These are phyloP conservation scores for Barypeithes pellucidus DNA, from an alignment of 2,888 invertebrate species.

Conservation along the genomic window DNA sequence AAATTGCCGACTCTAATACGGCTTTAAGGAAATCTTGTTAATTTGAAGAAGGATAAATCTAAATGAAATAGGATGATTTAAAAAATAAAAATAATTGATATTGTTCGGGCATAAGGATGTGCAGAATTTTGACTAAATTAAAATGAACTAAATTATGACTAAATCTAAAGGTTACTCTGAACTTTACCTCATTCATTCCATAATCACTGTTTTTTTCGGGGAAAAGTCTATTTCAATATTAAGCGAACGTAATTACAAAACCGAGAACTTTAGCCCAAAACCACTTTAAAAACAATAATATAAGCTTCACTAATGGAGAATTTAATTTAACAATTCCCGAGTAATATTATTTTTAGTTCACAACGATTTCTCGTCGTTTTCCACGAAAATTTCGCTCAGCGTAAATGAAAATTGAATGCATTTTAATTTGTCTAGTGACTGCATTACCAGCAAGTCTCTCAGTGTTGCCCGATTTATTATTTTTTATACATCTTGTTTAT, in stretches of 20 bases:
- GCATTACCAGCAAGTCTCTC: background rate
- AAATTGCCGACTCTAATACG: too few species aligned
- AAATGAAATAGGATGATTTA: too few species aligned
- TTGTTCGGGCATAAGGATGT: too few species aligned
- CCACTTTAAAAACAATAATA: constrained; percentile 19
- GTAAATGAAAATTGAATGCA: background rate
- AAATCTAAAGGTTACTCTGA: background rate
- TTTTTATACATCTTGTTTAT: too few species aligned
- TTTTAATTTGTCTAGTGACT: background rate
- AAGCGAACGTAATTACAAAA: constrained; percentile 17
- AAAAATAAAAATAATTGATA: too few species aligned
- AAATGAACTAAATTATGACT: too few species aligned
- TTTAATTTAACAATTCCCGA: constrained; percentile 14
- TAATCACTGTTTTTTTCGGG: background rate
- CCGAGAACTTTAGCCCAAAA: constrained; percentile 6
- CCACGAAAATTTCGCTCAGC: constrained; percentile 1
- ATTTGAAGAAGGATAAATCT: too few species aligned
- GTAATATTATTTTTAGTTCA: background rate
- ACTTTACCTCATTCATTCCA: constrained; percentile 4
- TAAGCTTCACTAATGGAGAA: constrained; percentile 6
- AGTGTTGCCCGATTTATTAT: constrained; percentile 4
- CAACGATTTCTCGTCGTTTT: background rate
- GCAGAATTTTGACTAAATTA: too few species aligned
- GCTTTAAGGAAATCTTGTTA: too few species aligned
- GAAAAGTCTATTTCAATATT: background rate